Percentiles rank a stretch among this genome's conserved stretches.
Conservation (phyloP, 2,888 invertebrate species). For the Entomobrya proxima region DNA sequence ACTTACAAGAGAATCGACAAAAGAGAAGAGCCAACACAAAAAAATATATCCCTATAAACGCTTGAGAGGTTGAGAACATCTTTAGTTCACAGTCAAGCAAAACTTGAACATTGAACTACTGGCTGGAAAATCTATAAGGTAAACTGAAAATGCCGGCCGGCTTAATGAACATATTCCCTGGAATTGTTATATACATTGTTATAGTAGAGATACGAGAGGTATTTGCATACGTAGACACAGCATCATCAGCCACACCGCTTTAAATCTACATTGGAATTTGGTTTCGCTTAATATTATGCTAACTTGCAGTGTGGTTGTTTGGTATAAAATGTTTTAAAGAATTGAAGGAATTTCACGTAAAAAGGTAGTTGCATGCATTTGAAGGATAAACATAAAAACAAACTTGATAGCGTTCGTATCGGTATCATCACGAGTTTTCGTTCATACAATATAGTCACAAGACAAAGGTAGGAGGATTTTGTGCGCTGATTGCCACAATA, state of each 20-base stretch:
- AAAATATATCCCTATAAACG: not conserved
- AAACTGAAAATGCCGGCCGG: constrained; percentile 59
- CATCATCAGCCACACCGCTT: not conserved
- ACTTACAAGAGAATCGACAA: not conserved
- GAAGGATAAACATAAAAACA: no score
- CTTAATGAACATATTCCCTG: constrained; percentile 14
- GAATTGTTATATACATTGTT: not conserved
- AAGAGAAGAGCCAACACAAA: not conserved
- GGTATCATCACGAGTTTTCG: no score
- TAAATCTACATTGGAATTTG: no score
- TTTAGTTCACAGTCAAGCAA: not conserved
- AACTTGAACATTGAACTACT: not conserved
- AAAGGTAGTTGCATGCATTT: no score
- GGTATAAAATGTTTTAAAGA: no score
- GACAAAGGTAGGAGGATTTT: no score
- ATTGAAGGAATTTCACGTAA: no score
- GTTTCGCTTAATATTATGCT: no score
- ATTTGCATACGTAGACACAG: not conserved
- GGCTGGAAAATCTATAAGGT: constrained; percentile 50
- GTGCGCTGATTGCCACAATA: no score
- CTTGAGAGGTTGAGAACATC: not conserved
- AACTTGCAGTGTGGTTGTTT: no score
- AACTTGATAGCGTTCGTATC: no score
- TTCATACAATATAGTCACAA: no score
- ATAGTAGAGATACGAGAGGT: not conserved